Evolutionary conservation across 2,113 vertebrate genomes (phyloP), one percentile per base, ranked within the genome.

Genomic region (Gobio gobio): DNA sequence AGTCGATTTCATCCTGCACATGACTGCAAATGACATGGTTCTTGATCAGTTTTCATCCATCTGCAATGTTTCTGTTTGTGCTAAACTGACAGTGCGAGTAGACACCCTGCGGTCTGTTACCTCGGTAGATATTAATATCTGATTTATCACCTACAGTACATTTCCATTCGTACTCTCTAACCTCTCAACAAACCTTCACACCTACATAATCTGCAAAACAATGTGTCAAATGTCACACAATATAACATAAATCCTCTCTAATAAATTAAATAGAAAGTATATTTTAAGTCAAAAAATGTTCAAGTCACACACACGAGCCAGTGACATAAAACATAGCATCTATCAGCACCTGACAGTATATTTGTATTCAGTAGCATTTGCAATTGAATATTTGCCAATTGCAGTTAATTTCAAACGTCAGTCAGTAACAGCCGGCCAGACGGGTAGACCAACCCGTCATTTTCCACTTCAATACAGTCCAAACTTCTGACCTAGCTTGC

Each of bases 61-160:
- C 56, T 10, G 29, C 29, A 22, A 18, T 83, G 61, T 7, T 45
- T 63, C 40, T 36, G 40, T 70, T 36, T 49, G 8, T 70, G 26
- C 36, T 61, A 18, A 45, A 47, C 49, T n/a, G 72, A 33, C 59
- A 36, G 61, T 16, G 13, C 49, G 49, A 40, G 26, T 80, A 36
- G 33, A 64, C 22, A 49, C 72, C 20, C 61, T 20, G 26, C 20
- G 3, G 72, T 33, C 49, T 68, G 51, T 70, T 85, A 45, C 26
- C 47, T 70, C 64, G 22, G 18, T 22, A 54, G 78, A 86, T 68
- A 86, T 78, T 73, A 85, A 83, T 86, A 89, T 73, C 33, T 75
- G 78, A 78, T 89, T 83, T 83, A 88, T 77, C 63, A 75, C 70
- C 43, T 63, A 22, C 16, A 20, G 18, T 20, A 56, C 36, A 47